Evolutionary conservation across 2,888 invertebrate species (phyloP).

Genomic region (Corbicula japonica): DNA sequence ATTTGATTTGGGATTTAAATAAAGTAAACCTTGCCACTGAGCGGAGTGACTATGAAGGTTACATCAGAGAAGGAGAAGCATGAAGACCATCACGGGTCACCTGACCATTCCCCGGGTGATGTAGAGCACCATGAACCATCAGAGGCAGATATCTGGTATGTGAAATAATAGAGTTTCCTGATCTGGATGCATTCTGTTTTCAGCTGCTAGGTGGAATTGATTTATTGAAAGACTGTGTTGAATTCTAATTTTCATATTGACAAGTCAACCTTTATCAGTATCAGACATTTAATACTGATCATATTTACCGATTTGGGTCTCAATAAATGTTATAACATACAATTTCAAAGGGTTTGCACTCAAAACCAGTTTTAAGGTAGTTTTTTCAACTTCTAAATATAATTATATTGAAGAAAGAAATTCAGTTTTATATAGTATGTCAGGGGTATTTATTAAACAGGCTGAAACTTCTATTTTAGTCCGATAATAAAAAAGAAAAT

Average conservation of each 20-base stretch:
- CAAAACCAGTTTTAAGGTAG: no score
- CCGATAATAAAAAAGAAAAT: no score
- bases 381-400: no score
- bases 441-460: no score
- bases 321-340: not conserved
- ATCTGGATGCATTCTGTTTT: not conserved
- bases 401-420: no score
- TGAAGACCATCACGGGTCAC: not conserved
- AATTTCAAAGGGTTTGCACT: no score
- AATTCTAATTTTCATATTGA: not conserved
- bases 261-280: not conserved
- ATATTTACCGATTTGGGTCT: not conserved
- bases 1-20: not conserved
- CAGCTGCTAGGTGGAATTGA: not conserved
- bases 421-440: no score
- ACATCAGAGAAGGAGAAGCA: not conserved
- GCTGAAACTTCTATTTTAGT: no score
- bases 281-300: not conserved
- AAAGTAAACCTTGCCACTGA: not conserved
- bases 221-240: not conserved
- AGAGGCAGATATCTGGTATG: slow-evolving; percentile 31
- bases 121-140: slow-evolving; percentile 8
- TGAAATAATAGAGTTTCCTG: not conserved
- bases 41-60: not conserved
- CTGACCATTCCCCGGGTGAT: not conserved